Conservation (phyloP, 1,140 invertebrate genomes). For the Apis laboriosa region DNA sequence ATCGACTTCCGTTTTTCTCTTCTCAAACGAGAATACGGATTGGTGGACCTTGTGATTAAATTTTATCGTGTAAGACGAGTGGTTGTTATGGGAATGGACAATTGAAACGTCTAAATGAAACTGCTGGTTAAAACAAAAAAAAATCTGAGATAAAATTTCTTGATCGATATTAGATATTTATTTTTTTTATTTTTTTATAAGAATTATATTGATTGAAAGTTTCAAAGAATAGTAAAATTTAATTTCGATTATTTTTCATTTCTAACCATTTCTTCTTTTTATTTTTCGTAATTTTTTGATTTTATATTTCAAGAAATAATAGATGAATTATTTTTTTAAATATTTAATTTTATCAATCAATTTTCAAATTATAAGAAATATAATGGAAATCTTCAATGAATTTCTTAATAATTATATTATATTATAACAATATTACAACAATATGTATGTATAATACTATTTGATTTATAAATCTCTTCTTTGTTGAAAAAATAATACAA, state of each 20-base stretch:
- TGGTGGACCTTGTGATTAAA: background rate
- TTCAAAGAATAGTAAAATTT: background rate
- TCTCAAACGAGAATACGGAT: background rate
- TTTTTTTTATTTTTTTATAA: background rate
- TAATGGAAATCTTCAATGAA: too few species aligned
- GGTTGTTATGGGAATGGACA: background rate
- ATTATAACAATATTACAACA: too few species aligned
- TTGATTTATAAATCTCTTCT: too few species aligned
- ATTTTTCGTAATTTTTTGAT: background rate
- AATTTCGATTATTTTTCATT: background rate
- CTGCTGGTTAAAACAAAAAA: background rate
- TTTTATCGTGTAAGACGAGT: background rate
- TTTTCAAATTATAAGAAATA: background rate
- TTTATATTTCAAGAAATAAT: background rate
- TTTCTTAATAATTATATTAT: too few species aligned
- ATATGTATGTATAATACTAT: too few species aligned
- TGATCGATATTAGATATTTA: background rate
- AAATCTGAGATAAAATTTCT: background rate
- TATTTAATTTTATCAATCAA: background rate
- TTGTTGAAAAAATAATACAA: too few species aligned
- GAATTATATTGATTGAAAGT: background rate
- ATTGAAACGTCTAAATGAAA: background rate
- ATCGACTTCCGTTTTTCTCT: background rate
- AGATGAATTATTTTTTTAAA: background rate
- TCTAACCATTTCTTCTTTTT: background rate